Percentiles rank a stretch among this genome's conserved stretches.
Conservation (phyloP, 2,797 vertebrate species). For the Chelonia mydas region DNA sequence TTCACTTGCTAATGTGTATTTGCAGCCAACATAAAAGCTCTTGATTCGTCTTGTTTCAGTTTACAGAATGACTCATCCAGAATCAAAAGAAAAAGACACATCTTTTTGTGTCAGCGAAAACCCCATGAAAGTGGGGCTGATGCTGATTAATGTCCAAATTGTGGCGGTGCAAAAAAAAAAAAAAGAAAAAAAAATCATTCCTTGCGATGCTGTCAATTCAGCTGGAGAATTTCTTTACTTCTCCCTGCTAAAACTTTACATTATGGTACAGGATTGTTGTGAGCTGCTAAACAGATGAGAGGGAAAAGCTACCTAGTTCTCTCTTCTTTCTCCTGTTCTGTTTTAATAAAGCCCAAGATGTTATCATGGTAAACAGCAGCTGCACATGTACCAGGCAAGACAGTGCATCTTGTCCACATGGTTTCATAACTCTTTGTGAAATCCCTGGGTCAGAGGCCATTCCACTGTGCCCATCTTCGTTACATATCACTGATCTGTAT, state of each 20-base stretch:
- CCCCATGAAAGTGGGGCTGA: not conserved
- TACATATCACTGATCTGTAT: conserved; percentile 80
- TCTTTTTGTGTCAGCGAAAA: not conserved
- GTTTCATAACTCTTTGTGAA: conserved; percentile 79
- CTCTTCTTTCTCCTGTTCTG: not conserved
- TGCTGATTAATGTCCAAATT: not conserved
- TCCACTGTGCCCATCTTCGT: conserved; percentile 78
- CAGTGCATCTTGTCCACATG: conserved; percentile 73
- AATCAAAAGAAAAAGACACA: not conserved
- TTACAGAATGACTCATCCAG: not conserved
- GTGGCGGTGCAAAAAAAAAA: not conserved
- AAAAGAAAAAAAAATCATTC: not conserved
- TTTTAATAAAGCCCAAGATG: conserved; percentile 36
- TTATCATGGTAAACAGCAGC: conserved; percentile 70
- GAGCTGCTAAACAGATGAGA: not conserved
- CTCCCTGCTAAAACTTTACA: not conserved
- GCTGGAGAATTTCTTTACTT: not conserved
- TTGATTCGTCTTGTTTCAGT: not conserved
- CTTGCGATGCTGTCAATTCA: fast-evolving
- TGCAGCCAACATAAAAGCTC: not conserved
- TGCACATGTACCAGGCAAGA: conserved; percentile 50
- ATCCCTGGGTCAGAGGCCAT: conserved; percentile 79
- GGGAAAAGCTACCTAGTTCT: not conserved
- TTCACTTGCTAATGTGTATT: fast-evolving
- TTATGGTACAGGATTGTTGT: not conserved